Base-by-base conservation (phyloP, 2,888 invertebrate species). In the Synergus japonicus region DNA sequence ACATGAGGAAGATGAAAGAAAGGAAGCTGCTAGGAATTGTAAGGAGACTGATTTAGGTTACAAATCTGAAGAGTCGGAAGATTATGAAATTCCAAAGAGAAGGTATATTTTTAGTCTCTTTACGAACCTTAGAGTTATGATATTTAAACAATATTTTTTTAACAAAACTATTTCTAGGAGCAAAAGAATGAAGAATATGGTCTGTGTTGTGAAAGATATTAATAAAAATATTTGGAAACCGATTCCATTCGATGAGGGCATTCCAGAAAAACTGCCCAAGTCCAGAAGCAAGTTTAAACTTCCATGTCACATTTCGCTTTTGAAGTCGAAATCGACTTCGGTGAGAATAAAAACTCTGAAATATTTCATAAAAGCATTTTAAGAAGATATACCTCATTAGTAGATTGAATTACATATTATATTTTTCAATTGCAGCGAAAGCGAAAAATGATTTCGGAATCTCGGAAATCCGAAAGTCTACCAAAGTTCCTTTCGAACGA, bases 241-340 rank as follows among this genome's bases (percentile, higher is more conserved):
- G 54, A 91, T 90, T 83, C 87, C 90, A n/a, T 87, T 91, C 77
- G 82, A 87, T 76, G 81, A 86, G 66, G 86, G 86, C 54, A 83
- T 87, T 60, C 86, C 89, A 37, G 86, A 88, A 15, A 85, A 85
- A 81, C 43, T 85, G 15, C 82, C 85, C 0, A 86, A 79, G 69
- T 79, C 80, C 29, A 83, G 86, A 79, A 44, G 78, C 5, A 83
- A 86, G 69, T 87, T 90, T 43, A 88, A 88, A 81, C 77, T 89
- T 49, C 89, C 91, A 0, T 87, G 88, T 78, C 85, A 88, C 12
- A 83, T 86, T 44, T 85, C 88, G 15, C 80, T 87, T 18, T 65
- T 86, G n/a, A 89, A 86, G 81, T 77, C 78, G 1, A 85, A 83
- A 76, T 65, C 80, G 8, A 81, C 78, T 77, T 54, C 84, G 77